These are phyloP conservation scores for Hirtodrosophila alboralis DNA, from an alignment of 2,888 invertebrate species.

Conservation along the genomic window DNA sequence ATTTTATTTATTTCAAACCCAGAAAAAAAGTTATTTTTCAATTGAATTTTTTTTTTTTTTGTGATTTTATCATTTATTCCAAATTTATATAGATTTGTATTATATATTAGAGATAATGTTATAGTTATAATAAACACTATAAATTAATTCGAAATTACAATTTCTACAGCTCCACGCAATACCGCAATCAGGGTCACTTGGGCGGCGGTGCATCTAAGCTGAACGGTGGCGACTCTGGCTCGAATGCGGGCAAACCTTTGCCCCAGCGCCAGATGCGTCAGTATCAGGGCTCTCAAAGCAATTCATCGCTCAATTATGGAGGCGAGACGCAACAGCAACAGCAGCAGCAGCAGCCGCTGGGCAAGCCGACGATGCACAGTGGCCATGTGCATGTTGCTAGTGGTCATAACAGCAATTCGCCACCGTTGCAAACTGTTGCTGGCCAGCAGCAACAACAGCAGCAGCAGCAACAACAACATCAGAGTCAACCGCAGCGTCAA, in stretches of 20 bases:
- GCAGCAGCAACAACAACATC: slow-evolving; percentile 40
- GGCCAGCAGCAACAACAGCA: slow-evolving; percentile 40
- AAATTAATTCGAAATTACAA: background rate
- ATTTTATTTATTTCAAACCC: too few species aligned
- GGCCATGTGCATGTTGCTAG: slow-evolving; percentile 77
- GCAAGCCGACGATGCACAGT: slow-evolving; percentile 77
- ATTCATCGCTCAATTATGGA: slow-evolving; percentile 77
- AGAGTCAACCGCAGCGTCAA: slow-evolving; percentile 62
- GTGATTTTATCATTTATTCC: too few species aligned
- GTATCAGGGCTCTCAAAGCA: slow-evolving; percentile 78
- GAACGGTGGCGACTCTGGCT: slow-evolving; percentile 81
- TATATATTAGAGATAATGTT: too few species aligned
- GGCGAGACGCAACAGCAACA: slow-evolving; percentile 47
- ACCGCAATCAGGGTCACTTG: slow-evolving; percentile 76
- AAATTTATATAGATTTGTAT: too few species aligned
- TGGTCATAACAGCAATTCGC: slow-evolving; percentile 76
- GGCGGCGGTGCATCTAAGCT: slow-evolving; percentile 78
- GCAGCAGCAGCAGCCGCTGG: slow-evolving; percentile 50
- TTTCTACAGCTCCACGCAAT: slow-evolving; percentile 73
- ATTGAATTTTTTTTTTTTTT: too few species aligned
- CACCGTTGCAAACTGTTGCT: slow-evolving; percentile 74
- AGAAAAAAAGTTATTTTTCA: too few species aligned
- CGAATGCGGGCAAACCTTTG: slow-evolving; percentile 78
- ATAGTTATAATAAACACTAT: too few species aligned
- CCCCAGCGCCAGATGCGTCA: slow-evolving; percentile 82